Base-by-base conservation (phyloP, 37 sponge, comb jelly and placozoan species). In the Cliona cf. orientalis region DNA sequence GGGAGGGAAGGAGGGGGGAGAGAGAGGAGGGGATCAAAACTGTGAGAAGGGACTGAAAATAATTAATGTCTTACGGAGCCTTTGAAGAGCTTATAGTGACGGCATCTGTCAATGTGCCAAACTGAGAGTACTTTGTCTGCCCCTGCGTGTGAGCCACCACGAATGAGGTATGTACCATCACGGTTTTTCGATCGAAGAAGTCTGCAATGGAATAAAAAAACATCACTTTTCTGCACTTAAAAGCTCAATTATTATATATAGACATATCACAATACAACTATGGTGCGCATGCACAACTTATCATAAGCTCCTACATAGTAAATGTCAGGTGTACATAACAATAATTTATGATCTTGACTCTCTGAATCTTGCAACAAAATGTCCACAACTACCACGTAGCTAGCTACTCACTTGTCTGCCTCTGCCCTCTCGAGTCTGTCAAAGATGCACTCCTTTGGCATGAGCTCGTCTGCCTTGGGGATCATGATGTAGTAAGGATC, bases 51-150 rank as follows among this genome's bases (percentile, higher is more conserved):
- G 6, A 67, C 17, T 36, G 21, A 9, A 67, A 36, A 9, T 5
- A 35, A 26, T 35, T 36, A 9, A 75, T 11, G 28, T 2, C 23
- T 17, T 66, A 84, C 89, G 49, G 83, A 74, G 66, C 87, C 84
- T 42, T 84, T 79, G 65, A 86, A 92, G 21, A 92, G 68, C 56
- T 87, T 92, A 76, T 87, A 92, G 46, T 92, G 92, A 0, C 83
- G 83, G 61, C 92, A 92, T 37, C 77, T 78, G 49, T 83, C 79
- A 17, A 71, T 72, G 62, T 82, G 67, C 89, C 89, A 92, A 41
- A 92, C 92, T 2, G 92, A 87, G 4, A 92, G 46, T 1, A 91
- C 91, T 38, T 80, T 71, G 31, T 81, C 78, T 56, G 87, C 70
- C 14, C 88, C 88, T 1, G 87, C 83, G 42, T 82, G 91, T 28